Conservation (phyloP, 1,140 invertebrate genomes). For the Cheumatopsyche charites region DNA sequence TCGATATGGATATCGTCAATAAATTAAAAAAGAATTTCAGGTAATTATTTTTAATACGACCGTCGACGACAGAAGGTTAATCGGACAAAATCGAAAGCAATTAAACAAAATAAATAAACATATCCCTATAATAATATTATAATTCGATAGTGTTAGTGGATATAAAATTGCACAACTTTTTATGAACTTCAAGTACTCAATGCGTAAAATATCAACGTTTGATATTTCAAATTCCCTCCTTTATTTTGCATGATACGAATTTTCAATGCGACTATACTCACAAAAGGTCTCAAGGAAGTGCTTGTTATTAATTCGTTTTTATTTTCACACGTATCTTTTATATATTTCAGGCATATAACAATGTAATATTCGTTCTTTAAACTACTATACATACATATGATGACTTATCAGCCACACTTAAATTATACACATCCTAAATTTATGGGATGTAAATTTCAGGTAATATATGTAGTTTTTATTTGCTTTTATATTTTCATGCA, state of each 20-base stretch:
- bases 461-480: too few species aligned
- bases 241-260: not conserved
- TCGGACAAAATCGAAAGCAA: not conserved
- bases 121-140: not conserved
- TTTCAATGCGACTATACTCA: not conserved
- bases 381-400: too few species aligned
- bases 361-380: too few species aligned
- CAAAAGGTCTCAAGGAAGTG: conserved; percentile 9
- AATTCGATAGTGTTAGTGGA: too few species aligned
- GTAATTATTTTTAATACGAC: conserved; percentile 1
- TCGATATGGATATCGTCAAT: not conserved
- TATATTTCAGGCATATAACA: too few species aligned
- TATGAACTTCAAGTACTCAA: too few species aligned
- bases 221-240: not conserved
- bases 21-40: not conserved
- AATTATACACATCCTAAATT: too few species aligned
- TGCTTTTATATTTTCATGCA: too few species aligned
- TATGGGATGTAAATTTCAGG: too few species aligned
- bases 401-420: too few species aligned
- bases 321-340: not conserved
- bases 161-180: too few species aligned
- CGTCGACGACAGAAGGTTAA: not conserved
- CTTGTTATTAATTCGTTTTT: not conserved
- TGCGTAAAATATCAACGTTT: conserved; percentile 3
- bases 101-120: not conserved